Percentiles rank a stretch among this genome's conserved stretches.
phyloP scores from a whole-genome alignment of 2,888 invertebrate species.

The Drepana falcataria region DNA sequence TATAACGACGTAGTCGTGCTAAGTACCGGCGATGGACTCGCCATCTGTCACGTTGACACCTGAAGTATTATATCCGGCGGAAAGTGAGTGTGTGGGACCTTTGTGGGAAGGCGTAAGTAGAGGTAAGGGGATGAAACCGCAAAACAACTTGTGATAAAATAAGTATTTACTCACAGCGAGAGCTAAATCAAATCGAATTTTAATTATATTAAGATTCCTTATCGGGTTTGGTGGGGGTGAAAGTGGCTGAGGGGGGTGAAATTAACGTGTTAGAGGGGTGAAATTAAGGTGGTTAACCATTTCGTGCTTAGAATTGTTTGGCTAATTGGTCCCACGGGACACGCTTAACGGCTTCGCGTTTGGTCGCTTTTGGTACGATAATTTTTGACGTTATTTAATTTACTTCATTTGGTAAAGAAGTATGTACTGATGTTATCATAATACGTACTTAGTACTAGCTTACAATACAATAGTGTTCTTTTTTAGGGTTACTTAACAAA shows the following conservation, averaged over 20 bases:
- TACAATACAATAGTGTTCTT: too few species aligned
- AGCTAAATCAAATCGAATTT: slow-evolving; percentile 30
- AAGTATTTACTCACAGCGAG: slow-evolving; percentile 10
- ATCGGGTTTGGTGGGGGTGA: slow-evolving; percentile 17
- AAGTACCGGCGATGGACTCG: too few species aligned
- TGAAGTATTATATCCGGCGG: too few species aligned
- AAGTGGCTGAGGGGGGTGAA: slow-evolving; percentile 21
- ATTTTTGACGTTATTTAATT: slow-evolving; percentile 4
- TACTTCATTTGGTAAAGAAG: background rate
- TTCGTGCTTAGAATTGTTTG: slow-evolving; percentile 49
- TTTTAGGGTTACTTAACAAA: too few species aligned
- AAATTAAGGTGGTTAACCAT: slow-evolving; percentile 53
- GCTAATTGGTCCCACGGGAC: slow-evolving; percentile 55
- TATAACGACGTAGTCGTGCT: too few species aligned
- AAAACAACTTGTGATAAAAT: too few species aligned
- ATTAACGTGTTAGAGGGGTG: slow-evolving; percentile 55
- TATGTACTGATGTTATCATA: too few species aligned
- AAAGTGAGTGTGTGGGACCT: too few species aligned
- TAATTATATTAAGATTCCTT: slow-evolving; percentile 43
- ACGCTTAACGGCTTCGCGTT: slow-evolving; percentile 24
- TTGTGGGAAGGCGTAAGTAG: too few species aligned
- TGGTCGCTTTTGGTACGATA: slow-evolving; percentile 7
- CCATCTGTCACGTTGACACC: too few species aligned
- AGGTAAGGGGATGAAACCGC: too few species aligned
- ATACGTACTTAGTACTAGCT: too few species aligned